These are phyloP conservation scores for Tragopan temminckii DNA, from an alignment of 2,797 vertebrate genomes.

Conservation along the genomic window DNA sequence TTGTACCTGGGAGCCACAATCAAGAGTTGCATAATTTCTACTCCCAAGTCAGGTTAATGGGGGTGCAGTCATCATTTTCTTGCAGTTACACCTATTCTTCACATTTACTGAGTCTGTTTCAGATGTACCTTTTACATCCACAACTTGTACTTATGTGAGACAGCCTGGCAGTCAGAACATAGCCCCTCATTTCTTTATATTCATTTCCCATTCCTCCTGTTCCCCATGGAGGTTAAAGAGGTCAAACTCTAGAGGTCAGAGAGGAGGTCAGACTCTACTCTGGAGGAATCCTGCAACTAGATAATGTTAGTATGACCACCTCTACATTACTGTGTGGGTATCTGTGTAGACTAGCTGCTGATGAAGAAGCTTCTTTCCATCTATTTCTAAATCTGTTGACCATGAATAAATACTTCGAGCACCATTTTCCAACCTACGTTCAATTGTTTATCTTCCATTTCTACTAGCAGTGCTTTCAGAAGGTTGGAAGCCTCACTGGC, in stretches of 20 bases:
- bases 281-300: neutral
- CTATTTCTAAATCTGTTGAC: neutral
- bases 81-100: neutral
- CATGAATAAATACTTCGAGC: neutral
- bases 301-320: neutral
- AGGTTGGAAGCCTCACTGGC: slow-evolving; percentile 9
- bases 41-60: neutral
- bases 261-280: neutral
- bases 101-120: neutral
- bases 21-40: neutral
- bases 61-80: neutral
- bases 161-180: neutral
- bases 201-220: neutral
- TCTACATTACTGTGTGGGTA: neutral
- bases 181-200: neutral
- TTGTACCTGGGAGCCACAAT: slow-evolving; percentile 26
- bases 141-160: neutral
- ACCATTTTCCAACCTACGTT: neutral
- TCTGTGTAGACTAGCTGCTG: neutral
- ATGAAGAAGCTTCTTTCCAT: slow-evolving; percentile 7
- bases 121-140: neutral
- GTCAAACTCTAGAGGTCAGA: neutral
- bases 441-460: neutral
- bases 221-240: neutral
- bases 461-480: neutral